Evolutionary conservation across 2,888 invertebrate genomes (phyloP).

Genomic region (Napeogenes sylphis): DNA sequence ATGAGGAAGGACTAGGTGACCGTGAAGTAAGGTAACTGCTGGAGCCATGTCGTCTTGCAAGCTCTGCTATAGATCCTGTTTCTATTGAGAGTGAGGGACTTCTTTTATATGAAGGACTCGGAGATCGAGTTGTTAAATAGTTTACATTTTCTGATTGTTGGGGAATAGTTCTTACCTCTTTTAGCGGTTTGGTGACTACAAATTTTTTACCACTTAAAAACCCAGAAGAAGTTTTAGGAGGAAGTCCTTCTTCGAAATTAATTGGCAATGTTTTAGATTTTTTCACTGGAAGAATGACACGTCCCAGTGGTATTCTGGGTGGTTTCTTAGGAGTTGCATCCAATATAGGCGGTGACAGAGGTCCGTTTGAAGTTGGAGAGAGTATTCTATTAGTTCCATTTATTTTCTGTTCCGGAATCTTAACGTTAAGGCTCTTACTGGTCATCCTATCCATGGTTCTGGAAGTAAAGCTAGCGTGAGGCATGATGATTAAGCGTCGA

Average conservation of each 20-base stretch:
- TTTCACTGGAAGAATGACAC: slow-evolving; percentile 65
- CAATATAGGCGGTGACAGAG: slow-evolving; percentile 61
- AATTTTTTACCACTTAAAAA: slow-evolving; percentile 59
- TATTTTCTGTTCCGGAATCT: slow-evolving; percentile 57
- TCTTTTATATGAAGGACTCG: slow-evolving; percentile 63
- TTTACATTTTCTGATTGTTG: slow-evolving; percentile 50
- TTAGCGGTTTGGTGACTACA: slow-evolving; percentile 65
- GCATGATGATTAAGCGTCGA: slow-evolving; percentile 55
- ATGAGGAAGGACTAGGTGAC: slow-evolving; percentile 77
- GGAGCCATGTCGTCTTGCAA: slow-evolving; percentile 65
- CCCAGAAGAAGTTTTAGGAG: slow-evolving; percentile 50
- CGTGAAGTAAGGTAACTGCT: slow-evolving; percentile 62
- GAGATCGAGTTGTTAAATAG: slow-evolving; percentile 52
- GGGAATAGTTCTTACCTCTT: slow-evolving; percentile 64
- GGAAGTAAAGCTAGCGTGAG: slow-evolving; percentile 48
- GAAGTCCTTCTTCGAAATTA: slow-evolving; percentile 63
- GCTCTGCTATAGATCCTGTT: slow-evolving; percentile 71
- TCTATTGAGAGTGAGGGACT: slow-evolving; percentile 66
- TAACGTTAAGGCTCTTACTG: slow-evolving; percentile 51
- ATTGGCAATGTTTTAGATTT: slow-evolving; percentile 71
- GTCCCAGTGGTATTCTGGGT: slow-evolving; percentile 58
- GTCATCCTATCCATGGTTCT: slow-evolving; percentile 40
- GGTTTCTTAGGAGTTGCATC: slow-evolving; percentile 69
- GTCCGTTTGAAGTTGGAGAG: slow-evolving; percentile 57
- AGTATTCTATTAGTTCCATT: slow-evolving; percentile 39